Percentiles rank a stretch among this genome's conserved stretches.
Conservation (phyloP, 2,113 vertebrate genomes). For the Pygoscelis adeliae region DNA sequence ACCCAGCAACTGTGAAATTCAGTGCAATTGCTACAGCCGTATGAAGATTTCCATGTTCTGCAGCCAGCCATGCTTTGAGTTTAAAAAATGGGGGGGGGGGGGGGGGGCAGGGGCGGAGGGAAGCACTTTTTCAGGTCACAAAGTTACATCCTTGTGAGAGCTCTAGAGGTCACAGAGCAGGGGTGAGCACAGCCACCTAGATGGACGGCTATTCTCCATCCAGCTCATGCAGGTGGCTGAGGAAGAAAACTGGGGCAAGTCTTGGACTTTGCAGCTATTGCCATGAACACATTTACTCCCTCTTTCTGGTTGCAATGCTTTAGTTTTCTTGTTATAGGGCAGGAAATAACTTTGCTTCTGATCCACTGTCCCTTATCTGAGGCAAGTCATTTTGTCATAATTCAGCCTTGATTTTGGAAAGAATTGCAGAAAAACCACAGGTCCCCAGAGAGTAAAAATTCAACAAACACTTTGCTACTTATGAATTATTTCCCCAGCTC, state of each 20-base stretch:
- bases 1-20: background rate
- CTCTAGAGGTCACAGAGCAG: background rate
- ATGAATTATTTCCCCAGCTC: background rate
- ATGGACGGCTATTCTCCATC: background rate
- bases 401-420: background rate
- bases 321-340: background rate
- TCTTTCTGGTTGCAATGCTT: background rate
- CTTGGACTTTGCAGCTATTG: background rate
- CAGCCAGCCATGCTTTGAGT: background rate
- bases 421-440: background rate
- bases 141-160: background rate
- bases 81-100: rapidly evolving
- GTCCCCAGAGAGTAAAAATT: background rate
- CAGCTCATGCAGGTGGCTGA: background rate
- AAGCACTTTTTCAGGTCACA: too few relatives aligned
- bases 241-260: background rate
- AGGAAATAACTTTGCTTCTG: background rate
- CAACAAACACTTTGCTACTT: background rate
- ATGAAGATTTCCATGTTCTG: background rate
- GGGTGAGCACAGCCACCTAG: background rate
- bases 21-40: background rate
- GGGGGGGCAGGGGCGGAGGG: too few relatives aligned
- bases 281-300: background rate
- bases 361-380: background rate
- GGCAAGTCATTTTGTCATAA: background rate